These are phyloP conservation scores for Leucophenga montana DNA, from an alignment of 2,888 invertebrate species.

Conservation along the genomic window DNA sequence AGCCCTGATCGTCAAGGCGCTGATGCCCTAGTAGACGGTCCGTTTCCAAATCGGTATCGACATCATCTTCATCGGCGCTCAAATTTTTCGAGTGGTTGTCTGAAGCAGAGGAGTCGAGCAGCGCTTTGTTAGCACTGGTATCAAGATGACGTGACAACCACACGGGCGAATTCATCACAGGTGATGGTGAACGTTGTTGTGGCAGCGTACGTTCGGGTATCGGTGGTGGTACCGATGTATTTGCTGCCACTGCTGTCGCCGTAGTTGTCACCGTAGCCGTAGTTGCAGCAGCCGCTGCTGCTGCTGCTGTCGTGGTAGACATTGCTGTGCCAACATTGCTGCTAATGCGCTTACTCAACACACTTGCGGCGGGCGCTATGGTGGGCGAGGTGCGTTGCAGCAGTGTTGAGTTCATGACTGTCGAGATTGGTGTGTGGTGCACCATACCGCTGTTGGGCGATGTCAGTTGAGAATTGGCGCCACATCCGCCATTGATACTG, in stretches of 20 bases:
- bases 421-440: constrained; percentile 38
- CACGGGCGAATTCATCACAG: constrained; percentile 76
- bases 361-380: background rate
- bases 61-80: constrained; percentile 84
- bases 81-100: constrained; percentile 79
- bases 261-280: constrained; percentile 35
- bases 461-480: background rate
- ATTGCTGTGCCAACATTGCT: constrained; percentile 52
- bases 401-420: constrained; percentile 26
- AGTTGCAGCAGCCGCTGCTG: constrained; percentile 35
- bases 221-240: constrained; percentile 60
- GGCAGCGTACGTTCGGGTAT: constrained; percentile 67
- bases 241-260: constrained; percentile 36
- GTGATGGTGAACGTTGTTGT: constrained; percentile 68
- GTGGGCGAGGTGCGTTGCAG: background rate
- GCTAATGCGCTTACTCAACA: constrained; percentile 26
- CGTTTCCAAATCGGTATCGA: constrained; percentile 98
- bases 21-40: constrained; percentile 95
- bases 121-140: constrained; percentile 53
- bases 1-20: constrained; percentile 92
- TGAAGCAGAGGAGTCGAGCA: constrained; percentile 61
- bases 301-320: constrained; percentile 42
- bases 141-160: constrained; percentile 80
- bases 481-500: no score
- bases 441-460: background rate